Conservation (phyloP, 2,888 invertebrate genomes). For the Eubasilissa splendida region DNA sequence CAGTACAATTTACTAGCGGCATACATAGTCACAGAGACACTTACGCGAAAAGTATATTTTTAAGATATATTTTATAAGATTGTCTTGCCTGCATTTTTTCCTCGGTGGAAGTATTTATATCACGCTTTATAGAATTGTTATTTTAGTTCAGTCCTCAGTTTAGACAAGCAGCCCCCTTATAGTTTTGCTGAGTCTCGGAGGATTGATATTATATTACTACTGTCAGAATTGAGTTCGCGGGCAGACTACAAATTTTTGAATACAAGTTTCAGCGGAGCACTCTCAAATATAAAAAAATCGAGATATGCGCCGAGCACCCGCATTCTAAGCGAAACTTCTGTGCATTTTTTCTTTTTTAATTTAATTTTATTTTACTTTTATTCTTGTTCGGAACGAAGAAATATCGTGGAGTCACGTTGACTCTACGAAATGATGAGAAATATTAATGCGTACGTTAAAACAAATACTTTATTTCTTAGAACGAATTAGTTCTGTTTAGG, state of each 20-base stretch:
- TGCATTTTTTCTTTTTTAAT: no score
- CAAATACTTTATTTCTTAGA: no score
- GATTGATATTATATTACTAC: conserved; percentile 48
- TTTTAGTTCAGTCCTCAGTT: neutral
- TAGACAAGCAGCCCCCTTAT: conserved; percentile 6
- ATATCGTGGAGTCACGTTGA: no score
- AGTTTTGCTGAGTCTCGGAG: conserved; percentile 41
- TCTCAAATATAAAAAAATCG: no score
- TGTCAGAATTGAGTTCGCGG: conserved; percentile 40
- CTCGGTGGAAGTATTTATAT: neutral
- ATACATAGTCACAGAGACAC: neutral
- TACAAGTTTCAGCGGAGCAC: neutral
- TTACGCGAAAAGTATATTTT: neutral
- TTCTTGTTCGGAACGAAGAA: no score
- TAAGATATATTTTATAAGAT: neutral
- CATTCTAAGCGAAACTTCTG: no score
- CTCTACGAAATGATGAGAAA: no score
- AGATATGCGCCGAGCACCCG: no score
- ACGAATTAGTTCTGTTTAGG: no score
- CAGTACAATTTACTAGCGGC: neutral
- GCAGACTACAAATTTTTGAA: conserved; percentile 41
- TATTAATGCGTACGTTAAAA: no score
- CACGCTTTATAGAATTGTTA: neutral
- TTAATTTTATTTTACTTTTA: no score
- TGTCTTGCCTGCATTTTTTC: neutral